Percentiles rank a stretch among this genome's conserved stretches.
These are phyloP conservation scores for Holacanthus passer DNA, from an alignment of 2,113 vertebrate genomes.

Conservation along the genomic window DNA sequence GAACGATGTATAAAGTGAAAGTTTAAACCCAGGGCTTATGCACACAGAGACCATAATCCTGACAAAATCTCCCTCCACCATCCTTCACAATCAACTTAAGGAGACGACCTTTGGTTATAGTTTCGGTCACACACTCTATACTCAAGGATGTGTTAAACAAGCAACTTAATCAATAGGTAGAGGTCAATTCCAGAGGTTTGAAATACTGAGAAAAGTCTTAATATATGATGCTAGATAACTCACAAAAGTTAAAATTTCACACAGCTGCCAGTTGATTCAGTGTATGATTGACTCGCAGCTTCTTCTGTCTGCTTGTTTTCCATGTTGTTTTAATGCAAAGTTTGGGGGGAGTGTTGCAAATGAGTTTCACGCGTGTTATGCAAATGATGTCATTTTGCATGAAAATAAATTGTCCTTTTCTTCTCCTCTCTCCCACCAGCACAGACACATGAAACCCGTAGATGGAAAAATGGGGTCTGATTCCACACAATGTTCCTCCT, in stretches of 20 bases:
- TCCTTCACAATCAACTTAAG: slow-evolving; percentile 64
- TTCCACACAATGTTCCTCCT: slow-evolving; percentile 44
- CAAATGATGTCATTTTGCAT: slow-evolving; percentile 69
- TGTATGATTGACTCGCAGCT: background rate
- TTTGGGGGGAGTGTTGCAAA: slow-evolving; percentile 69
- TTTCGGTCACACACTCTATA: slow-evolving; percentile 49
- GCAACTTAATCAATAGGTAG: slow-evolving; percentile 52
- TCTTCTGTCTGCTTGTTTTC: slow-evolving; percentile 48
- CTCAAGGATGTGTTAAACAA: slow-evolving; percentile 64
- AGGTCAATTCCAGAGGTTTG: slow-evolving; percentile 38
- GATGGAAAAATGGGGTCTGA: slow-evolving; percentile 48
- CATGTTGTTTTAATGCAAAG: slow-evolving; percentile 70
- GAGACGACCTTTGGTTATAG: slow-evolving; percentile 58
- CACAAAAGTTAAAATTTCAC: background rate
- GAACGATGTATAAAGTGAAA: slow-evolving; percentile 74
- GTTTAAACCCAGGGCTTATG: slow-evolving; percentile 72
- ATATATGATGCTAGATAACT: background rate
- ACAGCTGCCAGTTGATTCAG: slow-evolving; percentile 4
- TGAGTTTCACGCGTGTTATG: slow-evolving; percentile 60
- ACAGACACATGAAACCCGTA: slow-evolving; percentile 60
- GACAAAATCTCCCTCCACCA: slow-evolving; percentile 60
- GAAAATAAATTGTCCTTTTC: slow-evolving; percentile 56
- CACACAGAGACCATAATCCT: slow-evolving; percentile 71
- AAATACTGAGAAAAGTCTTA: slow-evolving; percentile 19
- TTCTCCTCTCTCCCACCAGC: slow-evolving; percentile 38